Conservation (phyloP, 2,113 vertebrate genomes). For the Galeopterus variegatus region DNA sequence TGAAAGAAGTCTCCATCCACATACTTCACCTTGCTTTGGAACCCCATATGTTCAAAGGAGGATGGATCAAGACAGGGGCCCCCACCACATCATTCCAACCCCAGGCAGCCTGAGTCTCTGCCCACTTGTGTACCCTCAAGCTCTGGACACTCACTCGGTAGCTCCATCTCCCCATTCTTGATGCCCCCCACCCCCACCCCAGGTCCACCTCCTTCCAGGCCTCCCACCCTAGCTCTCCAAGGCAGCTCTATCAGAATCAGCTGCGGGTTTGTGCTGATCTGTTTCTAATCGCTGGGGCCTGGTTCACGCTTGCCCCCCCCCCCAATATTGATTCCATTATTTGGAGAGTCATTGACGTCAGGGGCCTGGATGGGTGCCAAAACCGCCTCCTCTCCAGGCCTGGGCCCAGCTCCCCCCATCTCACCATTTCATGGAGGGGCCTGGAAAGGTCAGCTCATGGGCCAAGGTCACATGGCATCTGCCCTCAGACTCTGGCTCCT, state of each 20-base stretch:
- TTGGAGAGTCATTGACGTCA: conserved; percentile 87
- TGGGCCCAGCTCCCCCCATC: conserved; percentile 63
- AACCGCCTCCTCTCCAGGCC: conserved; percentile 78
- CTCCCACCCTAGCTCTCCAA: conserved; percentile 73
- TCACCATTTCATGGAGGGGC: conserved; percentile 74
- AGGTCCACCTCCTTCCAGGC: conserved; percentile 76
- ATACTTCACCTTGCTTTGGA: conserved; percentile 17
- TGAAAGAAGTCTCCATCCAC: conserved; percentile 50
- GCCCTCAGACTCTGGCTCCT: conserved; percentile 52
- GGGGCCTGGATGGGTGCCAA: conserved; percentile 81
- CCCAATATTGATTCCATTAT: conserved; percentile 88
- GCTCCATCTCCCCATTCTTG: conserved; percentile 49
- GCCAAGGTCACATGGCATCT: conserved; percentile 77
- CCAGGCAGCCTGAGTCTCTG: neutral
- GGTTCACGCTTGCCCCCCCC: conserved; percentile 80
- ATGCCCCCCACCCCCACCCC: neutral
- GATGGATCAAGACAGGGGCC: neutral
- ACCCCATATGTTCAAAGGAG: neutral
- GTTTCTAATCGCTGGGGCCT: conserved; percentile 86
- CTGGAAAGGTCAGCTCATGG: conserved; percentile 74
- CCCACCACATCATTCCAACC: neutral
- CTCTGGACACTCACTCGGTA: conserved; percentile 21
- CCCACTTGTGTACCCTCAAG: neutral
- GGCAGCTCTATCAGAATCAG: conserved; percentile 85
- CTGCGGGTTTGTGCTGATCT: conserved; percentile 83